Evolutionary conservation across 2,888 invertebrate species (phyloP).

Genomic region (Falcaria lacertinaria): DNA sequence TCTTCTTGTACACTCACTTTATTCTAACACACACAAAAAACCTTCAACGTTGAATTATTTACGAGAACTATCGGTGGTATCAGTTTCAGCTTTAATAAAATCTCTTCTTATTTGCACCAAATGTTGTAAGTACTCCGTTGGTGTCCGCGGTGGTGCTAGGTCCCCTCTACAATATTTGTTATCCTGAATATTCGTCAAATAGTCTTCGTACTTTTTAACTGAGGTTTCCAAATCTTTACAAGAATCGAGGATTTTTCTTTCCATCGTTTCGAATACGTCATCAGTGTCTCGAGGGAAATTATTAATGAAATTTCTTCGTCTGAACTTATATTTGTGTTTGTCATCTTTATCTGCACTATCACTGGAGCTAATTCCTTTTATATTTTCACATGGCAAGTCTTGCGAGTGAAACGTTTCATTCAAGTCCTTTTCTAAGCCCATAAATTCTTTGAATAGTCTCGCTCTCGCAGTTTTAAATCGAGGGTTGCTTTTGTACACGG

Average conservation of each 20-base stretch:
- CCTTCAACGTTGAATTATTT: conserved; percentile 11
- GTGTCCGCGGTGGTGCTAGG: conserved; percentile 37
- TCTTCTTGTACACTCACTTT: background rate
- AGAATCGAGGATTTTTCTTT: conserved; percentile 49
- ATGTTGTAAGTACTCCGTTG: conserved; percentile 80
- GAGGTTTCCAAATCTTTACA: conserved; percentile 52
- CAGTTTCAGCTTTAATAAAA: conserved; percentile 72
- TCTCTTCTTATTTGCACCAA: conserved; percentile 77
- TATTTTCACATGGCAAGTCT: conserved; percentile 17
- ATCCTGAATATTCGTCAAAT: conserved; percentile 34
- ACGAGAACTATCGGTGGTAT: conserved; percentile 35
- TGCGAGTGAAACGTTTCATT: conserved; percentile 13
- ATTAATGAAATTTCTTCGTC: conserved; percentile 27
- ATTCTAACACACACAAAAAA: background rate
- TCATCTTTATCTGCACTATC: conserved; percentile 23
- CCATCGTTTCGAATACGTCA: conserved; percentile 34
- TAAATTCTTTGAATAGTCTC: conserved; percentile 41
- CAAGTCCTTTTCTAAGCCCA: conserved; percentile 29
- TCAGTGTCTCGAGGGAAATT: conserved; percentile 17
- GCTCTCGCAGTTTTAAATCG: conserved; percentile 37
- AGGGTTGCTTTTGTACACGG: conserved; percentile 38
- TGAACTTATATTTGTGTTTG: conserved; percentile 21
- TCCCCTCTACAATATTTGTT: conserved; percentile 11
- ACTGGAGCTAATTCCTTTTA: conserved; percentile 26
- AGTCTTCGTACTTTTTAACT: conserved; percentile 50